Conservation (phyloP, 2,797 vertebrate genomes). For the Xenops minutus region DNA sequence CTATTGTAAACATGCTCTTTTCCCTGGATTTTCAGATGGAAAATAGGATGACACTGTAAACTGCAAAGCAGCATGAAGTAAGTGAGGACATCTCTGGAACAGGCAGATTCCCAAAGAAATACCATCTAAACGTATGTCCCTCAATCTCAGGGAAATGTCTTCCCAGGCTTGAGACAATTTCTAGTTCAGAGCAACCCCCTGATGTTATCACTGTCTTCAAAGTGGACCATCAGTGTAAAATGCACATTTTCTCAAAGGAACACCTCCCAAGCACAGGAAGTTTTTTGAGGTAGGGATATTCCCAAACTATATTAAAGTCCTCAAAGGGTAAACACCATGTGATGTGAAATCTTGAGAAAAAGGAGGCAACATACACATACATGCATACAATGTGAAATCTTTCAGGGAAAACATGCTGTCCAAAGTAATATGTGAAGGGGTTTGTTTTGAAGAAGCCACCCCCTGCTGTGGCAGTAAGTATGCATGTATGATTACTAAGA, state of each 20-base stretch:
- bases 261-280: not conserved
- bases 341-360: not conserved
- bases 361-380: not conserved
- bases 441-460: conserved; percentile 56
- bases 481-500: conserved; percentile 71
- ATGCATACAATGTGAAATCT: not conserved
- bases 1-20: not conserved
- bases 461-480: conserved; percentile 68
- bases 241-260: conserved; percentile 15
- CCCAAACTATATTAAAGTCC: conserved; percentile 35
- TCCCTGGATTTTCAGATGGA: not conserved
- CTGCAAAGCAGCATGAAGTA: not conserved
- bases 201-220: not conserved
- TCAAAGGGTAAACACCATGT: conserved; percentile 45
- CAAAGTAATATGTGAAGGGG: conserved; percentile 6
- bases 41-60: not conserved
- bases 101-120: not conserved
- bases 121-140: not conserved
- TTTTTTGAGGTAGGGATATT: not conserved
- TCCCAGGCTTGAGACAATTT: not conserved
- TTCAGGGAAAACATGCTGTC: conserved; percentile 10
- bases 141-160: not conserved
- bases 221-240: not conserved
- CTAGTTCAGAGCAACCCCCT: not conserved
- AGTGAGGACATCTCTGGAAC: not conserved